Evolutionary conservation across 2,888 invertebrate species (phyloP), one percentile per base, ranked within the genome.

Genomic region (Dascillus cervinus): DNA sequence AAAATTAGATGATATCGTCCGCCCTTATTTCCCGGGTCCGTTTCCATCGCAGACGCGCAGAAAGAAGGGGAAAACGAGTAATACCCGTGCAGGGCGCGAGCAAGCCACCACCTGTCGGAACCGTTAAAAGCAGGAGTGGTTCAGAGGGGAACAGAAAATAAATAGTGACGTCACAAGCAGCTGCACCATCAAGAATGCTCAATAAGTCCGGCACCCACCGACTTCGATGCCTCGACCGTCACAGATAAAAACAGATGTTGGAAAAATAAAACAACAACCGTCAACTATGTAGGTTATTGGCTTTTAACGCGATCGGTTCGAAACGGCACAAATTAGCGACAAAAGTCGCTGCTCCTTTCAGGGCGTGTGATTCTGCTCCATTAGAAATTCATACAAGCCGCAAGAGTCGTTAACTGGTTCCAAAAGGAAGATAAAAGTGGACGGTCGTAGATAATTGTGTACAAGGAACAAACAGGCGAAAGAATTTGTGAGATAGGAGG

Each of bases 41-140:
- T 34, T 26, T 22, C 10, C 12, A 34, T 23, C 22, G 22, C 3
- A 22, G 22, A 15, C 14, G 24, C 26, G 27, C 26, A 26, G n/a
- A 29, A 20, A 33, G 38, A 29, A 29, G 17, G 9, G 13, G 13
- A 14, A 23, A 5, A 20, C 24, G 23, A 37, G 21, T 27, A 37
- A 34, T 34, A 23, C 34, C 25, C 34, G 39, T 39, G 39, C 39
- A 35, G 32, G 35, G 36, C 36, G 36, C 39, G 29, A 36, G 39
- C 29, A 29, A 15, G 24, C 13, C 29, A 42, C 44, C 44, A 44
- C 44, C 44, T 44, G 44, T 39, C 42, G 20, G 28, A 35, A 44
- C 44, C 44, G 44, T 44, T 44, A 44, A 35, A n/a, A 34, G 31
- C 24, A 22, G 24, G 30, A 27, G 27, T 31, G 30, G 37, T 12